Base-by-base conservation (phyloP, 2,797 vertebrate genomes). In the Xyrichtys novacula region DNA sequence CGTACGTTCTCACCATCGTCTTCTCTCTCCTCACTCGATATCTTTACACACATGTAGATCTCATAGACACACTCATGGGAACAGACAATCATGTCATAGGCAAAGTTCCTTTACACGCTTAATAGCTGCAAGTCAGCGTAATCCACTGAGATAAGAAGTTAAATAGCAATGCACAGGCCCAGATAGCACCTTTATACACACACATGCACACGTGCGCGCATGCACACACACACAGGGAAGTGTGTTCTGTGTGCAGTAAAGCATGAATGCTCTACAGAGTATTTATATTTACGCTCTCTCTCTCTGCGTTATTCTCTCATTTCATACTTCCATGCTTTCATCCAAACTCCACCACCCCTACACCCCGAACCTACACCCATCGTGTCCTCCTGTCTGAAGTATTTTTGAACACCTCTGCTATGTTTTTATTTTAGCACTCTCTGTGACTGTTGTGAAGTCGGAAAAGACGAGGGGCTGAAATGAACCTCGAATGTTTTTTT, bases 51-150 rank as follows among this genome's bases (percentile, higher is more conserved):
- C 61, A 50, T 63, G 49, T 29, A 60, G n/a, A 48, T 26, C 36
- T 40, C 32, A 23, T 19, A 46, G 40, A 31, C 61, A 22, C 61
- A 46, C 32, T 39, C 71, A 46, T 10, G 62, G 40, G 38, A 62
- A 22, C 84, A 74, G 69, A 88, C 68, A 88, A 80, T 76, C 52
- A 73, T 61, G 55, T 75, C 65, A 85, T 80, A 74, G 81, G 71
- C 65, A 58, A 88, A 84, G 60, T 81, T 84, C 71, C n/a, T n/a
- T n/a, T n/a, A n/a, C n/a, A n/a, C n/a, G n/a, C n/a, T 78, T 84
- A 88, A 85, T 87, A 85, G 78, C 70, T 85, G 79, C 84, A 74
- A 83, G 88, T 91, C 88, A 88, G 89, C 89, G 84, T 80, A 87
- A 85, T 85, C 77, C 77, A 67, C 74, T n/a, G 53, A 74, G 77